phyloP scores from a whole-genome alignment of 2,888 invertebrate species.

The Eupithecia centaureata region DNA sequence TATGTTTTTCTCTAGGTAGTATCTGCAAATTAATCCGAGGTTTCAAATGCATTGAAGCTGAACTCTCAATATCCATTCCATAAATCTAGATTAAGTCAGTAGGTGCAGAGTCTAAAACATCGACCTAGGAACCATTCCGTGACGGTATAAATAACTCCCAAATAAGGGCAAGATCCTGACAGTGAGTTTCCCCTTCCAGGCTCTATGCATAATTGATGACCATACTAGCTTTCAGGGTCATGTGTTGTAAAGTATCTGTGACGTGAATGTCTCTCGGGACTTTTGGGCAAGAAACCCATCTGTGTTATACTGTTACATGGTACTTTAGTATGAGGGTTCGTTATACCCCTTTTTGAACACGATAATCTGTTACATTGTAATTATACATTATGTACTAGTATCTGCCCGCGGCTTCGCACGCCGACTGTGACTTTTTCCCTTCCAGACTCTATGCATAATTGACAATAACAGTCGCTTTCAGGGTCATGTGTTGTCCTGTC shows the following conservation, averaged over 20 bases:
- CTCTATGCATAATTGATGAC: conserved; percentile 23
- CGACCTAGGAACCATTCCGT: not conserved
- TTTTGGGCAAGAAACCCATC: not conserved
- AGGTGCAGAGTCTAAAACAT: not conserved
- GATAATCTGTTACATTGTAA: not conserved
- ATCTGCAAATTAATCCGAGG: no score
- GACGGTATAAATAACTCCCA: conserved; percentile 11
- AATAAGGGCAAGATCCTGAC: conserved; percentile 10
- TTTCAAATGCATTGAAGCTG: not conserved
- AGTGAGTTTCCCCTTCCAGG: conserved; percentile 12
- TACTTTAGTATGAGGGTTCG: not conserved
- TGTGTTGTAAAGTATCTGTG: conserved; percentile 5
- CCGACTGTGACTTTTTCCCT: conserved; percentile 14
- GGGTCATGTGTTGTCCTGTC: not conserved
- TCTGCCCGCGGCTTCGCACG: no score
- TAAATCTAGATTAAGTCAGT: conserved; percentile 1
- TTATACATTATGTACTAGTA: no score
- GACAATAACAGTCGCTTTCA: conserved; percentile 21
- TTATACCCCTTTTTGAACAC: not conserved
- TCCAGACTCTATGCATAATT: conserved; percentile 19
- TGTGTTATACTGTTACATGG: not conserved
- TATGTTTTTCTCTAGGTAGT: no score
- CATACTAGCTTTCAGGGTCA: conserved; percentile 20
- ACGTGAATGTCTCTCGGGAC: not conserved
- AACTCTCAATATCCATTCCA: not conserved